Percentiles rank a stretch among this genome's conserved stretches.
phyloP scores from a whole-genome alignment of 2,113 vertebrate species.

The Suricata suricatta region DNA sequence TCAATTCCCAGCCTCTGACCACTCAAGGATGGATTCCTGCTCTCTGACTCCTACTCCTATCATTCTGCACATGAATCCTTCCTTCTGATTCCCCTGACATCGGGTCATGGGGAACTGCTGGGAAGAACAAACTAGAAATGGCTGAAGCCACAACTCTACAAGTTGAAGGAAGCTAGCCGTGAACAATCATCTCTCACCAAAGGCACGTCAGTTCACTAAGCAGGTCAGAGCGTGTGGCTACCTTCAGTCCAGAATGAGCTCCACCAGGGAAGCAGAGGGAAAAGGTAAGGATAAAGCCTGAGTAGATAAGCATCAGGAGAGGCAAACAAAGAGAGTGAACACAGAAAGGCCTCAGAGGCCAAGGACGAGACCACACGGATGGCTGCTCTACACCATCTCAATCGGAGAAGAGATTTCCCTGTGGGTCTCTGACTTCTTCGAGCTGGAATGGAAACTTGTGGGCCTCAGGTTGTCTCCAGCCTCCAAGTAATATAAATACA shows the following conservation, averaged over 20 bases:
- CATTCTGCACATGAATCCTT: not conserved
- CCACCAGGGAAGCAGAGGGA: not conserved
- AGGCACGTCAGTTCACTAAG: not conserved
- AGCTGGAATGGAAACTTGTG: not conserved
- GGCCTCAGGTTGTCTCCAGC: not conserved
- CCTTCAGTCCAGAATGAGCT: not conserved
- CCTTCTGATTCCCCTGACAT: not conserved
- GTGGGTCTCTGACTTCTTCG: not conserved
- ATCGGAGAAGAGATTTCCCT: not conserved
- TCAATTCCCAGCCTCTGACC: not conserved
- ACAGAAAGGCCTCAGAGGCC: not conserved
- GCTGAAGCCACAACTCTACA: conserved; percentile 1
- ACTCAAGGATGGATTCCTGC: not conserved
- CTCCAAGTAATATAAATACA: not conserved
- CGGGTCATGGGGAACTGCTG: not conserved
- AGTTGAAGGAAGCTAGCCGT: not conserved
- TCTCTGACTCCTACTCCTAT: not conserved
- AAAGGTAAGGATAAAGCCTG: not conserved
- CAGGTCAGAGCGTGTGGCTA: not conserved
- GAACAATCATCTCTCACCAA: not conserved
- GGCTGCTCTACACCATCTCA: not conserved
- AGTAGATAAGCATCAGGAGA: not conserved
- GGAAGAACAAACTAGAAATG: conserved; percentile 5
- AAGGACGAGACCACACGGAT: not conserved
- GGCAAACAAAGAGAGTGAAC: not conserved